Base-by-base conservation (phyloP, 1,140 invertebrate species). In the Caenorhabditis remanei region DNA sequence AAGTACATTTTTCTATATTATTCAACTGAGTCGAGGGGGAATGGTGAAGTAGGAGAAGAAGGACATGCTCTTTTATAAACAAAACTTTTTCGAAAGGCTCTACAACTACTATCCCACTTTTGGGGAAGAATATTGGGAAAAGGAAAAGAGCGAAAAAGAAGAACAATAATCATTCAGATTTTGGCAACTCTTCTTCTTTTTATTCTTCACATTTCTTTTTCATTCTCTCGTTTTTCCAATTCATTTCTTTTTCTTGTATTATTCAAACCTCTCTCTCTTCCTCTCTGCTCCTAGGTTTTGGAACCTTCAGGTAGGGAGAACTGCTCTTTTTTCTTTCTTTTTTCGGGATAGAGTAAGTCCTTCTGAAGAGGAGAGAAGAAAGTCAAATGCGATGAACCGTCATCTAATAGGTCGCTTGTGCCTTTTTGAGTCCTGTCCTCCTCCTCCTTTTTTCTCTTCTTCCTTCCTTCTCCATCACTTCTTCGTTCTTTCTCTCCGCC, bases 11-110 rank as follows among this genome's bases (percentile, higher is more conserved):
- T 53, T 16, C 50, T 13, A 53, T 13, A 58, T 16, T 4, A 58
- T 58, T 58, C 55, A 14, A 32, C 32, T 32, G 32, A 32, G n/a
- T 21, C 9, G n/a, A 24, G 5, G n/a, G 7, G 3, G 24, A 83
- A 56, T 56, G 9, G 79, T 83, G 55, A 48, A 71, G 61, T 40
- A 41, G 16, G 40, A 67, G 41, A 19, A 14, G 65, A 24, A 50
- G 71, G 71, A 46, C 65, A 71, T 63, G 61, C 71, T 79, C 71
- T 24, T 79, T 79, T 79, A 79, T 79, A 79, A 79, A 79, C 71
- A 79, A 79, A 79, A 79, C 21, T 24, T 61, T 61, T 24, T 50
- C 71, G 41, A 48, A 58, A 65, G 24, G 32, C 24, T 19, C 65
- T 48, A 14, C 65, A 13, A 50, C 43, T 32, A 79, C 46, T 50